Conservation (phyloP, 2,797 vertebrate genomes). For the Darevskia mixta region DNA sequence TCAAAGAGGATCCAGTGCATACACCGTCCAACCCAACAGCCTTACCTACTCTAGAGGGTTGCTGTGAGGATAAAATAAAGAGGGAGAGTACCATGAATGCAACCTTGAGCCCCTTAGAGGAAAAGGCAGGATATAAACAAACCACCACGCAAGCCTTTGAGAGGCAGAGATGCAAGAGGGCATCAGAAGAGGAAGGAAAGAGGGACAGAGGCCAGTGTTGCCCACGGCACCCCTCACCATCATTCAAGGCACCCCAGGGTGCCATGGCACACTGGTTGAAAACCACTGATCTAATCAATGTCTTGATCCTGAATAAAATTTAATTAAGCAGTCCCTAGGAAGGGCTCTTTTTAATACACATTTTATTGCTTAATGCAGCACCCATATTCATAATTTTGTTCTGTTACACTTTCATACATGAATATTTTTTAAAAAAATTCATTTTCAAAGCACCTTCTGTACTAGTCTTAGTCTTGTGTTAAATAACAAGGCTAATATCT, state of each 20-base stretch:
- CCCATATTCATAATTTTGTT: slow-evolving; percentile 1
- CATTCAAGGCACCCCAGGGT: no score
- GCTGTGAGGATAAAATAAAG: no score
- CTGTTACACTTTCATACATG: neutral
- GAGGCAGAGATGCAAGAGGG: no score
- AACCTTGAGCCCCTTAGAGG: neutral
- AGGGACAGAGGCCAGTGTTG: no score
- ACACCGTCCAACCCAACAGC: no score
- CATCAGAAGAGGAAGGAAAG: no score
- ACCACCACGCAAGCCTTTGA: neutral
- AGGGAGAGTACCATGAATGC: no score
- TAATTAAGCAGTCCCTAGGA: neutral
- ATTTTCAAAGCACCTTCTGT: neutral
- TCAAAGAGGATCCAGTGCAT: neutral
- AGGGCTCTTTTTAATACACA: neutral
- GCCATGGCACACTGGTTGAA: no score
- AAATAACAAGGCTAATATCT: slow-evolving; percentile 56
- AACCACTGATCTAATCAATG: neutral
- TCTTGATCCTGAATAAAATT: neutral
- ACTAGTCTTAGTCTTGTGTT: slow-evolving; percentile 42
- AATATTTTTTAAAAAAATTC: neutral
- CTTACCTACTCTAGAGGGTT: no score
- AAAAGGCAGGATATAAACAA: neutral
- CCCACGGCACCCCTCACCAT: no score
- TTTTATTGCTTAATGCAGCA: slow-evolving; percentile 21